A percentile compares a stretch with the other conserved stretches of the same genome.
These are phyloP conservation scores for Brachionus rubens DNA, from an alignment of 1,140 invertebrate species.

Conservation along the genomic window DNA sequence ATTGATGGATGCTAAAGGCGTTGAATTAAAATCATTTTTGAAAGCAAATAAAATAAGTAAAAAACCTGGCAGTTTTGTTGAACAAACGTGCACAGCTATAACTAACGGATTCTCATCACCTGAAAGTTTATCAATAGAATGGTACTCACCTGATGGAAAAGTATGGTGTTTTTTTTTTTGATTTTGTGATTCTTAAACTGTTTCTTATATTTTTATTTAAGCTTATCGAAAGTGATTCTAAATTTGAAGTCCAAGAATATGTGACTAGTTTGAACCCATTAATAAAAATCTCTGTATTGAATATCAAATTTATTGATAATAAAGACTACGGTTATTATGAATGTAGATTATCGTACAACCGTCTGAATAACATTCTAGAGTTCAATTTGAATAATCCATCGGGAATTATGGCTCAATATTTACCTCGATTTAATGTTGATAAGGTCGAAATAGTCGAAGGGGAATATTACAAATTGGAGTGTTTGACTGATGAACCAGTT, in stretches of 20 bases:
- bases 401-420: not conserved
- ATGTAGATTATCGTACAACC: not conserved
- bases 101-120: not conserved
- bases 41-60: not conserved
- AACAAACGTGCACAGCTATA: not conserved
- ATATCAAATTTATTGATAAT: not conserved
- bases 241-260: not conserved
- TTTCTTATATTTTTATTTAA: not conserved
- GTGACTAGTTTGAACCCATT: not conserved
- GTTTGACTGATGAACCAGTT: slow-evolving; percentile 4
- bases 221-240: not conserved
- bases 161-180: not conserved
- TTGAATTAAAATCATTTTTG: not conserved
- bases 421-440: not conserved
- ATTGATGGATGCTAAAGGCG: not conserved
- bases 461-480: not conserved
- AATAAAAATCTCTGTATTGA: not conserved
- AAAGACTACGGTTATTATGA: not conserved
- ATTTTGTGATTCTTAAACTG: not conserved
- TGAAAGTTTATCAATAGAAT: not conserved
- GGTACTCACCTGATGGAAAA: not conserved
- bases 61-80: not conserved
- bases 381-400: not conserved
- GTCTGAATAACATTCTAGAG: not conserved
- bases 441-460: not conserved